Conservation (phyloP, 2,888 invertebrate genomes). For the Poecilobothrus nobilitatus region DNA sequence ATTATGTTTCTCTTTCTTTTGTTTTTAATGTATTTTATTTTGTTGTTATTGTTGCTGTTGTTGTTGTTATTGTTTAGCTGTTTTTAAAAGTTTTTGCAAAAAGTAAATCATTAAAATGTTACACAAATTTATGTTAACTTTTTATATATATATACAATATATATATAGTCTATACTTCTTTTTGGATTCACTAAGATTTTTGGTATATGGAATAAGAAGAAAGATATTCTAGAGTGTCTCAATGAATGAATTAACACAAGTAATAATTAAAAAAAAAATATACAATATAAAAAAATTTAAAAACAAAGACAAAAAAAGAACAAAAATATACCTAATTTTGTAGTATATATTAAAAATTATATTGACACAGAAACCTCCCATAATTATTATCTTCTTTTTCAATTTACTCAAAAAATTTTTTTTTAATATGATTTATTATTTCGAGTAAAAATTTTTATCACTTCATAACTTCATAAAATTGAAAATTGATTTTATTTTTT, state of each 20-base stretch:
- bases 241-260: too few species aligned
- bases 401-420: neutral
- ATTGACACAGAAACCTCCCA: neutral
- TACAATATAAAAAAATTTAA: too few species aligned
- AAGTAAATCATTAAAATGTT: constrained; percentile 6
- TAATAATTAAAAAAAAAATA: too few species aligned
- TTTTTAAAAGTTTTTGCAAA: neutral
- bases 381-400: neutral
- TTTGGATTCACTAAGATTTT: too few species aligned
- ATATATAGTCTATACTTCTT: too few species aligned
- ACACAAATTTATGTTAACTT: neutral
- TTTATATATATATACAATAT: too few species aligned
- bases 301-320: neutral
- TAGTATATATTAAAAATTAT: constrained; percentile 4
- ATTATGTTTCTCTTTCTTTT: neutral
- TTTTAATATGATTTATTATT: neutral
- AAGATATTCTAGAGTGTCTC: too few species aligned
- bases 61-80: too few species aligned
- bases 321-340: neutral
- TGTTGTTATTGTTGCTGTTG: too few species aligned
- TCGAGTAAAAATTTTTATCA: neutral
- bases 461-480: neutral
- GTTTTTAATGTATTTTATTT: neutral
- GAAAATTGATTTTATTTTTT: neutral
- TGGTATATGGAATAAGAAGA: too few species aligned